Evolutionary conservation across 2,888 invertebrate genomes (phyloP), one percentile per base, ranked within the genome.

Genomic region (Choristoneura rosaceana): DNA sequence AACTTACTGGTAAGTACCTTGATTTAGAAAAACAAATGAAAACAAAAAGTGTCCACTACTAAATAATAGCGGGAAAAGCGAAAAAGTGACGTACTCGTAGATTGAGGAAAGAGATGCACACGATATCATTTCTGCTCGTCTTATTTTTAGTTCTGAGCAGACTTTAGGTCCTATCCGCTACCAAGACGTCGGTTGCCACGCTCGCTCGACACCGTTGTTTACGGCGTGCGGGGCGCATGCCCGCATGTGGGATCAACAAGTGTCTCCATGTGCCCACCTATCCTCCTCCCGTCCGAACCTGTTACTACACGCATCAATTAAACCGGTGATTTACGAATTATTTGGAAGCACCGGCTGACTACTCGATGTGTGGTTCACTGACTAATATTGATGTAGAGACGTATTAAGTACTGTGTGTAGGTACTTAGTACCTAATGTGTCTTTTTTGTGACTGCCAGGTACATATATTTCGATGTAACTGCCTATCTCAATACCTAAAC

Each of bases 231-330:
- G 81, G 78, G 79, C 90, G 87, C 88, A 87, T 87, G 90, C 87
- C 83, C 86, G 85, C 86, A 83, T 81, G 73, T 73, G 75, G 50
- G 82, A 82, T 88, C 93, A 93, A 93, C 93, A 93, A 91, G 93
- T 93, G 93, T 85, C 84, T 76, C 89, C 93, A 90, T 92, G 91
- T 93, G 93, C 84, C 83, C 83, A 78, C 79, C 76, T 75, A 78
- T 75, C 77, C 77, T 70, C 70, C 76, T 76, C 70, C 67, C 79
- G 82, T 80, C 84, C 78, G 77, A 80, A 79, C 81, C 78, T 70
- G 78, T 81, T 81, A 78, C 75, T 69, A 43, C 9, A 69, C 69
- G 33, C 62, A 34, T 69, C 68, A 61, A 69, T 69, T 69, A 61
- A 50, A 4, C 47, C 59, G 55, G 55, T 55, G 55, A 55, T 55